A percentile compares a stretch with the other conserved stretches of the same genome.
Evolutionary conservation across 2,113 vertebrate species (phyloP).

Genomic region (Nipponia nippon): DNA sequence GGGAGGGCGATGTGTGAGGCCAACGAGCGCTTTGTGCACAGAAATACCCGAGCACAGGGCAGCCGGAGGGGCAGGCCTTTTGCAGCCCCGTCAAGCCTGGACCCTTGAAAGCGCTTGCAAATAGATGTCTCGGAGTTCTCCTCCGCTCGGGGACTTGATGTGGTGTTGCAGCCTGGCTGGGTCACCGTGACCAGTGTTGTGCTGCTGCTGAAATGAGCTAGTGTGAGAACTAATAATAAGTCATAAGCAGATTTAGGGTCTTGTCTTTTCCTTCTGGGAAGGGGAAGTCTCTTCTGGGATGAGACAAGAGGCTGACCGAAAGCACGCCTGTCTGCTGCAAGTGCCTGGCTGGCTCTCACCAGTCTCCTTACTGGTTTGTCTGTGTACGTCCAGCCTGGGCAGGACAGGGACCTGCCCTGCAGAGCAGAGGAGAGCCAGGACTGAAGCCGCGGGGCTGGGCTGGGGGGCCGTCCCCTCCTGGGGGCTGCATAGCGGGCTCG

Average conservation of each 20-base stretch:
- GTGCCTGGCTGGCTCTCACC: background rate
- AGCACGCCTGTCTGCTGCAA: background rate
- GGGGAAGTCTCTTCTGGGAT: background rate
- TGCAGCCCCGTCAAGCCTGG: background rate
- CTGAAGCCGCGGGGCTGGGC: fast-evolving
- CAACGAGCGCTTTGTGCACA: fast-evolving
- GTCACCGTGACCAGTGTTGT: background rate
- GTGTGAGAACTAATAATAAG: background rate
- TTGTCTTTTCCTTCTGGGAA: background rate
- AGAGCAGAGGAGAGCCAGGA: background rate
- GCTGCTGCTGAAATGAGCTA: background rate
- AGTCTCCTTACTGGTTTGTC: background rate
- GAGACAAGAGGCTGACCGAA: background rate
- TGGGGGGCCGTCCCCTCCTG: too few species aligned
- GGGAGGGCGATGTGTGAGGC: background rate
- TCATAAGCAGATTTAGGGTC: background rate
- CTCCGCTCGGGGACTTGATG: background rate
- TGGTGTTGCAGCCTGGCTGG: background rate
- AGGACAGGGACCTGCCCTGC: background rate
- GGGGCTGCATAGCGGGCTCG: background rate
- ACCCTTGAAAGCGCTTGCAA: background rate
- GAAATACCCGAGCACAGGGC: background rate
- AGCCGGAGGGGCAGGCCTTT: fast-evolving
- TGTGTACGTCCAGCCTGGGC: background rate
- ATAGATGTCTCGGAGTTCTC: fast-evolving